Evolutionary conservation across 2,888 invertebrate species (phyloP), one percentile per base, ranked within the genome.

Genomic region (Dimorphilus gyrociliatus): DNA sequence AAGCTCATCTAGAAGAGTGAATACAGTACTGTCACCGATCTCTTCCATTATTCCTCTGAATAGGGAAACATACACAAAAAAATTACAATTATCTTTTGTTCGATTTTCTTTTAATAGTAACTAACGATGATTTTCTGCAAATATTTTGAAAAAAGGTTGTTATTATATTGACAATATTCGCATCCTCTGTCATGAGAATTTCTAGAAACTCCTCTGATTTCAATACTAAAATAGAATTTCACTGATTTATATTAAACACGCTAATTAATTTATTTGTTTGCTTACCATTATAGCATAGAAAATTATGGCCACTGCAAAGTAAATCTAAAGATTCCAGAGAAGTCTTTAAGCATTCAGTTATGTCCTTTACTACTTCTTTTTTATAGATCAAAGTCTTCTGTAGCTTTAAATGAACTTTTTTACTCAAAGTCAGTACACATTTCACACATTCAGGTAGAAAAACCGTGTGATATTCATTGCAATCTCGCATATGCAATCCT

Each of bases 171-270:
- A 45, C 45, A 1, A 53, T 49, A 4, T 45, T 46, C 4, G 42
- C 35, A 35, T 56, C 54, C 36, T 61, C 61, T 14, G 55, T 45
- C 25, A 61, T 53, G 36, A 61, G 36, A 38, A 61, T 40, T 41
- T 61, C 59, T 10, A 59, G 48, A 21, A 60, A 41, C 53, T 55
- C 55, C 7, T 48, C 49, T 6, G 53, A 55, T 27, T 49, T 38
- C 16, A 61, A 33, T 4, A 53, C 59, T 59, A 41, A 13, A 36
- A 42, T 27, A 27, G 24, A 32, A n/a, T n/a, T n/a, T n/a, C n/a
- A 28, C 23, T 16, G n/a, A 5, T 3, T 28, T 8, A 4, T n/a
- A 28, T 6, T 18, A 5, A 12, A 29, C 25, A 29, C 17, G n/a
- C 6, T 27, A 16, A 31, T 6, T 6, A n/a, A 17, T 7, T 7